Conservation (phyloP, 2,888 invertebrate species). For the Sympetrum striolatum region DNA sequence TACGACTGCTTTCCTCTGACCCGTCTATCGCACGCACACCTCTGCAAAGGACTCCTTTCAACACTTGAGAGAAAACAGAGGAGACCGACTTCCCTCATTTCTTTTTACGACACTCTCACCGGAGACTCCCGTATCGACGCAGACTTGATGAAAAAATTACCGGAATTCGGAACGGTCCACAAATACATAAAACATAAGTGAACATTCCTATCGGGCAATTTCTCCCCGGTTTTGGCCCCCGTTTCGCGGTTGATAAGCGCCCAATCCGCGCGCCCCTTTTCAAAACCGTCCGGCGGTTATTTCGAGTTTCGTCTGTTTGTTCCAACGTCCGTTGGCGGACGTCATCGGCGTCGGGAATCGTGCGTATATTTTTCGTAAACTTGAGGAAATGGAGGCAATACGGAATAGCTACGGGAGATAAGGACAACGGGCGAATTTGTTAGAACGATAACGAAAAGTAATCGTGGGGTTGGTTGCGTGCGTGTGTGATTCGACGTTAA, state of each 20-base stretch:
- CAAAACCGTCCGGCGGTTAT: not conserved
- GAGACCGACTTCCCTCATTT: not conserved
- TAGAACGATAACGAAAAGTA: not conserved
- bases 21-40: not conserved
- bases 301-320: not conserved
- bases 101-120: not conserved
- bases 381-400: not conserved
- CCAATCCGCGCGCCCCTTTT: not conserved
- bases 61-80: not conserved
- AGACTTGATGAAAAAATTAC: not conserved
- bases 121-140: not conserved
- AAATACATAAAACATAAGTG: not conserved
- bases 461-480: not conserved
- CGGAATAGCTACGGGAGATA: not conserved
- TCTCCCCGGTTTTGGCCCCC: not conserved
- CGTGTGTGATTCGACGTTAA: not conserved
- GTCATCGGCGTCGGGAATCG: slow-evolving; percentile 3
- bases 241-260: not conserved
- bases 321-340: not conserved
- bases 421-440: not conserved
- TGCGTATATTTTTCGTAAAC: not conserved
- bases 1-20: not conserved
- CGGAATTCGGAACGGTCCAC: not conserved
- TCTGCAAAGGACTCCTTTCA: not conserved
- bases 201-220: not conserved